phyloP scores from a whole-genome alignment of 2,888 invertebrate genomes.

The Drosophila formosana region DNA sequence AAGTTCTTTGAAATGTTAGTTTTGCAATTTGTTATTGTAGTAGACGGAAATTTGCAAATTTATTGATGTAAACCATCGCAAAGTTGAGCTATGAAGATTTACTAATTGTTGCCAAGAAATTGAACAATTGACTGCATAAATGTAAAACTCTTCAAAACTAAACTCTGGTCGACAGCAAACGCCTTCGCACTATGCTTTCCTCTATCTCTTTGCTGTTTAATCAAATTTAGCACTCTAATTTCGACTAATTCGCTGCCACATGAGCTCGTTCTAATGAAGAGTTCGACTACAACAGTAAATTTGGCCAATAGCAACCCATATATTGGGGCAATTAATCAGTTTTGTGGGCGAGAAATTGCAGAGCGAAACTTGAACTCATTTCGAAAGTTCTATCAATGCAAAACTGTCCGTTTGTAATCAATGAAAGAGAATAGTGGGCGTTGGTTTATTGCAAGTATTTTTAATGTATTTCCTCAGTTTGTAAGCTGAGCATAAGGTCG shows the following conservation, averaged over 20 bases:
- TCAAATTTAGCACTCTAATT: not conserved
- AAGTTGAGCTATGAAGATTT: too few species aligned
- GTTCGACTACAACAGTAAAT: not conserved
- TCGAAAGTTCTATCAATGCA: too few species aligned
- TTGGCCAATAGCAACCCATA: not conserved
- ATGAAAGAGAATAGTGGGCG: not conserved
- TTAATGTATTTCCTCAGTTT: not conserved
- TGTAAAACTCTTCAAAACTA: not conserved
- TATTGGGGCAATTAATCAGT: slow-evolving; percentile 1
- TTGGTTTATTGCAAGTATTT: not conserved
- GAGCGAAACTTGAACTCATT: not conserved
- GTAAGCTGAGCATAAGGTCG: not conserved
- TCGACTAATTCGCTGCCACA: not conserved
- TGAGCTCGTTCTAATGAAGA: not conserved
- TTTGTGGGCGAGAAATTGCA: slow-evolving; percentile 4
- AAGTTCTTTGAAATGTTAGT: too few species aligned
- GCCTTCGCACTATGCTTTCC: not conserved
- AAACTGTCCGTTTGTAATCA: not conserved
- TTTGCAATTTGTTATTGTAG: too few species aligned
- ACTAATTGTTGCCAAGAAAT: too few species aligned
- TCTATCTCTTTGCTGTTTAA: not conserved
- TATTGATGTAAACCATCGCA: too few species aligned
- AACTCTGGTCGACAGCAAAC: not conserved
- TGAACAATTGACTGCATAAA: not conserved
- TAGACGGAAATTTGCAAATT: too few species aligned